These are phyloP conservation scores for Pollachius pollachius DNA, from an alignment of 2,113 vertebrate species.

Conservation along the genomic window DNA sequence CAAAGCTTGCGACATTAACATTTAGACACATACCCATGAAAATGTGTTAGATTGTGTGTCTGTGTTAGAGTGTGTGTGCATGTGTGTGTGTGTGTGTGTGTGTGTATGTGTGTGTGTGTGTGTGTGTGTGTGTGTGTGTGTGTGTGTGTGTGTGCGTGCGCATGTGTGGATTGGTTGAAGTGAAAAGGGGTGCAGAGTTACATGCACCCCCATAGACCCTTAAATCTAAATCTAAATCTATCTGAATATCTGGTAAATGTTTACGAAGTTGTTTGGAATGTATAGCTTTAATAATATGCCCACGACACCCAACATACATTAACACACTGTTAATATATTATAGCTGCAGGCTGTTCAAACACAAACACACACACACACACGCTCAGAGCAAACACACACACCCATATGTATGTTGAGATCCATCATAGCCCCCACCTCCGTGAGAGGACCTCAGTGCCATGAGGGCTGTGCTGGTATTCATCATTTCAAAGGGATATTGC, in stretches of 20 bases:
- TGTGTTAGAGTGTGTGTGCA: conserved; percentile 6
- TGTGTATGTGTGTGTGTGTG: conserved; percentile 5
- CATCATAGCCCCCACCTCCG: conserved; percentile 40
- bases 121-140: not conserved
- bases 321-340: not conserved
- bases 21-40: conserved; percentile 8
- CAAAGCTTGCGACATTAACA: conserved; percentile 16
- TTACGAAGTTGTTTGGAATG: not conserved
- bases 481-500: conserved; percentile 58
- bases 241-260: not conserved
- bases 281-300: not conserved
- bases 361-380: not conserved
- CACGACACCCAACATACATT: not conserved
- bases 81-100: conserved; percentile 2
- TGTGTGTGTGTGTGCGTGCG: not conserved
- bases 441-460: conserved; percentile 37
- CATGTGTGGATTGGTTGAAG: not conserved
- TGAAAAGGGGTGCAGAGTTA: not conserved
- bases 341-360: not conserved
- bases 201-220: not conserved
- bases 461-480: conserved; percentile 48
- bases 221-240: not conserved
- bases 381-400: not conserved
- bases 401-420: not conserved
- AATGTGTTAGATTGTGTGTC: not conserved